phyloP scores from a whole-genome alignment of 2,797 vertebrate genomes.

The Microcaecilia unicolor region DNA sequence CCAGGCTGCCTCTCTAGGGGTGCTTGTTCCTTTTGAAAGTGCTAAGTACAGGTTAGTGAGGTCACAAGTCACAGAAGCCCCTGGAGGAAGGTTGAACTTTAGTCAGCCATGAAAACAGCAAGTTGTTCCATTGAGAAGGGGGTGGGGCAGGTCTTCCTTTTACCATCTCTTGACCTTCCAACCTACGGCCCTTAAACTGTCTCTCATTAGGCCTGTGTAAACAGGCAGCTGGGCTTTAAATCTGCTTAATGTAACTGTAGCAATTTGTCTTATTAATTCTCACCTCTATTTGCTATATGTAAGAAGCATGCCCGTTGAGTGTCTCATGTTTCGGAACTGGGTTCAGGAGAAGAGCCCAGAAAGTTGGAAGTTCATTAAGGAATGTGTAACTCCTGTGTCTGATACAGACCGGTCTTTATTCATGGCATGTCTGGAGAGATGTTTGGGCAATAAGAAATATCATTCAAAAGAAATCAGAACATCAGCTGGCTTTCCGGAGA shows the following conservation, averaged over 20 bases:
- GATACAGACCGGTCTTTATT: no score
- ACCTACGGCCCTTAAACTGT: background rate
- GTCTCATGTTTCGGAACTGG: no score
- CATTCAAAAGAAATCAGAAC: no score
- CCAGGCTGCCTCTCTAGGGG: conserved; percentile 55
- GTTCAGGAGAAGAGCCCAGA: no score
- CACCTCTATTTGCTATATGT: no score
- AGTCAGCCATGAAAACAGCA: conserved; percentile 65
- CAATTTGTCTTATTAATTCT: fast-evolving
- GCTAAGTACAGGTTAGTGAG: conserved; percentile 72
- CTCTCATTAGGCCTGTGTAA: conserved; percentile 1
- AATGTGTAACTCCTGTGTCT: no score
- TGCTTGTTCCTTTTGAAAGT: conserved; percentile 66
- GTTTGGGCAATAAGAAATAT: no score
- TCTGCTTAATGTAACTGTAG: background rate
- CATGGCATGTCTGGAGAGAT: no score
- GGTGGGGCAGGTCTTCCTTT: conserved; percentile 12
- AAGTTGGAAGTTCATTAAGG: no score
- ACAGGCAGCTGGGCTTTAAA: background rate
- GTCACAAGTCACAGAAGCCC: conserved; percentile 77
- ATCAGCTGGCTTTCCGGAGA: no score
- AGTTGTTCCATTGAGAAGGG: conserved; percentile 21
- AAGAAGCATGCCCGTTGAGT: no score
- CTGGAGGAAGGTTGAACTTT: conserved; percentile 63
- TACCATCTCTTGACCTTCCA: conserved; percentile 13